Evolutionary conservation across 2,797 vertebrate genomes (phyloP).

Genomic region (Sebastes nivosus): DNA sequence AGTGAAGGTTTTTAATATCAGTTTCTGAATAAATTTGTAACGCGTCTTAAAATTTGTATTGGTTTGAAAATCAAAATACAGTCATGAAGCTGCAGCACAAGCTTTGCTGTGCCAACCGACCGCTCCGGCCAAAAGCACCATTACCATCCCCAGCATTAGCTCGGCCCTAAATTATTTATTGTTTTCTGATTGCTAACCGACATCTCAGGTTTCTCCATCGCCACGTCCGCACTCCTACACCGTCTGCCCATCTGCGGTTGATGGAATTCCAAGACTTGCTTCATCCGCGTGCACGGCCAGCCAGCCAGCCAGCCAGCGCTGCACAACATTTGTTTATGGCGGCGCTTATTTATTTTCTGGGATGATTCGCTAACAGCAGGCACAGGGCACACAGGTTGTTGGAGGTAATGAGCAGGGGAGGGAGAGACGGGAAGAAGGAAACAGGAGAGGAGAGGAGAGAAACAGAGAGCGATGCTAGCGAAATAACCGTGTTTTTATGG

Average conservation of each 20-base stretch:
- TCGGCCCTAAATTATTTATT: constrained; percentile 57
- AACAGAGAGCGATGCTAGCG: constrained; percentile 40
- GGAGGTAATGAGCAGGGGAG: constrained; percentile 49
- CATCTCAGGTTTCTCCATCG: constrained; percentile 42
- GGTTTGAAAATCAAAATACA: constrained; percentile 27
- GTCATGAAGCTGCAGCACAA: constrained; percentile 2
- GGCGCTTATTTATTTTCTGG: constrained; percentile 53
- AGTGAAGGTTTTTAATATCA: constrained; percentile 34
- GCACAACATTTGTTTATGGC: constrained; percentile 55
- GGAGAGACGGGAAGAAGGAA: constrained; percentile 26
- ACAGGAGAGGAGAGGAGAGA: constrained; percentile 7
- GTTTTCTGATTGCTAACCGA: constrained; percentile 45
- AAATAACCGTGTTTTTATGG: constrained; percentile 64
- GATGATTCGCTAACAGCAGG: constrained; percentile 65
- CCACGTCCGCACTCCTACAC: constrained; percentile 33
- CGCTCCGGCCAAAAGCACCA: not conserved
- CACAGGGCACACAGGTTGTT: constrained; percentile 48
- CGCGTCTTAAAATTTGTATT: constrained; percentile 26
- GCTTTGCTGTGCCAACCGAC: not conserved
- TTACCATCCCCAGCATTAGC: constrained; percentile 6
- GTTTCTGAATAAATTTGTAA: constrained; percentile 40
- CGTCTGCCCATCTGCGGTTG: constrained; percentile 42
- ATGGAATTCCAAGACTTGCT: constrained; percentile 23
- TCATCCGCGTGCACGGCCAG: not conserved
- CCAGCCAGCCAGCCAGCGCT: not conserved